These are phyloP conservation scores for Phocoena sinus DNA, from an alignment of 2,113 vertebrate species.

Conservation along the genomic window DNA sequence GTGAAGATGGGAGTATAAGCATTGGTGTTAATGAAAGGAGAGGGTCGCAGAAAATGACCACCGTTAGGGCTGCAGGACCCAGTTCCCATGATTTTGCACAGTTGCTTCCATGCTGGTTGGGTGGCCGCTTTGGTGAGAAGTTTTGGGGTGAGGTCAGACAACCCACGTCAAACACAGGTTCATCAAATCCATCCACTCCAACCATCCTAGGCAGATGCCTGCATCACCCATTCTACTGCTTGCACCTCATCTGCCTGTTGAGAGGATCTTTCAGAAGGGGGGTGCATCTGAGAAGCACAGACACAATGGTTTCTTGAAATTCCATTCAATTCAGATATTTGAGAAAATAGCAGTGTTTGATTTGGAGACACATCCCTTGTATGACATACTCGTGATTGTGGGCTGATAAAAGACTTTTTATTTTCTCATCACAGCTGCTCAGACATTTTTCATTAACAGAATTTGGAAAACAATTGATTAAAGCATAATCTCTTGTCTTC, in stretches of 20 bases:
- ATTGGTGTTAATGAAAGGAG: not conserved
- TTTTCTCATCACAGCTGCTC: conserved; percentile 35
- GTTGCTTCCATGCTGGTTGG: not conserved
- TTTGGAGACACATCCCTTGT: not conserved
- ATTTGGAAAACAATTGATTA: conserved; percentile 60
- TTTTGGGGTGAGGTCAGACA: not conserved
- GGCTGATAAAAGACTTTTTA: conserved; percentile 37
- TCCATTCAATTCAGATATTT: not conserved
- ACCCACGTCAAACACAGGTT: not conserved
- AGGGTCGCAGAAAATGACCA: not conserved
- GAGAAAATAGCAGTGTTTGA: conserved; percentile 13
- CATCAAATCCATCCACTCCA: not conserved
- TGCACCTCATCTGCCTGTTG: not conserved
- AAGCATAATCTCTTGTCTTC: conserved; percentile 27
- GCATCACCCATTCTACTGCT: not conserved
- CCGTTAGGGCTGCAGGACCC: rapidly evolving
- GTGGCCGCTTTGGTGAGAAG: not conserved
- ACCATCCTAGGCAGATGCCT: not conserved
- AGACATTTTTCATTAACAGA: conserved; percentile 39
- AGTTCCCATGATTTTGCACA: rapidly evolving
- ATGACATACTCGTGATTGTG: not conserved
- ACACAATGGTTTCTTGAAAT: not conserved
- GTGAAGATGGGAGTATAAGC: not conserved
- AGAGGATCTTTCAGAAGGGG: not conserved
- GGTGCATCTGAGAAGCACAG: not conserved